Conservation (phyloP, 2,888 invertebrate genomes). For the Eremobia ochroleuca region DNA sequence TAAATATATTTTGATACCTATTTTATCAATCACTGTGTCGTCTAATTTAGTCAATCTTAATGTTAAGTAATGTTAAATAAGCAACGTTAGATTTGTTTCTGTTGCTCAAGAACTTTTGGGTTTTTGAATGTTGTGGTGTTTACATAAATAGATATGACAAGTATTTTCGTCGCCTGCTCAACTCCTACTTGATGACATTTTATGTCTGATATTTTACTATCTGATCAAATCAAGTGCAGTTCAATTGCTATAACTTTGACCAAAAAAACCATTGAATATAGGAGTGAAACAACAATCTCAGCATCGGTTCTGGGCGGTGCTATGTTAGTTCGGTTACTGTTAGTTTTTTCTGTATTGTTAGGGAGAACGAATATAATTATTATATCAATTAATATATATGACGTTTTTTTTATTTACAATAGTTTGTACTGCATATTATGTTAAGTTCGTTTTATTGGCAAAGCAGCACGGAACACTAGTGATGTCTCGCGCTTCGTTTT, state of each 20-base stretch:
- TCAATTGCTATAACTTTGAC: neutral
- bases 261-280: neutral
- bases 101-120: constrained; percentile 73
- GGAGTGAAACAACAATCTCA: neutral
- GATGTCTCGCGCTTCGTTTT: constrained; percentile 53
- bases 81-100: constrained; percentile 76
- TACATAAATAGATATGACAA: constrained; percentile 53
- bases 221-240: neutral
- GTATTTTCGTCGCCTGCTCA: constrained; percentile 32
- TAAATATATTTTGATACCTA: constrained; percentile 83
- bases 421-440: constrained; percentile 48
- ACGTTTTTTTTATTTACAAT: constrained; percentile 61
- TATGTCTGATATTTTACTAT: neutral
- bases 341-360: constrained; percentile 48
- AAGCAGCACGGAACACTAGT: constrained; percentile 41
- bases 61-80: constrained; percentile 70
- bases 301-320: neutral
- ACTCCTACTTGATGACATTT: constrained; percentile 1
- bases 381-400: constrained; percentile 35
- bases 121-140: constrained; percentile 72
- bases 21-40: constrained; percentile 71
- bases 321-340: constrained; percentile 50
- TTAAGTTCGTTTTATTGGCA: constrained; percentile 49
- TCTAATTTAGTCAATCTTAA: constrained; percentile 70
- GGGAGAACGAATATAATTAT: constrained; percentile 49